Evolutionary conservation across 35 echinoderm and acorn worm genomes (phyloP), one percentile per base, ranked within the genome.

Genomic region (Hemicentrotus pulcherrimus): DNA sequence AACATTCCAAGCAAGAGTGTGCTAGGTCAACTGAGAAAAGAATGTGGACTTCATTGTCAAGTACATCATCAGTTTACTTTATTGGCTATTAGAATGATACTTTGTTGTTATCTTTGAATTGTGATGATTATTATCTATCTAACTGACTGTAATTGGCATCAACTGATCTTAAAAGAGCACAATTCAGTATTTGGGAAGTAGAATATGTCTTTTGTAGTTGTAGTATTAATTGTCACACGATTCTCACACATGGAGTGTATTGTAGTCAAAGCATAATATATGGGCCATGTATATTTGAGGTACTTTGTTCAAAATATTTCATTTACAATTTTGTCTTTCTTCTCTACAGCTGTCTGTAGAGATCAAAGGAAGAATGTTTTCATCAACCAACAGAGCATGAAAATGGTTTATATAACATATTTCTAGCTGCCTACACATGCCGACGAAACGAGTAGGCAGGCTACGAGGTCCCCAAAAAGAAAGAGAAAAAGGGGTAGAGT

Each of bases 361-460:
- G 65, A 78, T 78, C 65, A 78, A 78, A 78, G 65, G 9, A 78
- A 78, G 65, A 78, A 78, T 78, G 65, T 78, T 78, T 78, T 78
- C 65, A 78, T 78, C 65, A 78, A 78, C 28, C 19, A 78, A 5
- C 28, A 78, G 65, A 28, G 65, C 65, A 8, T 78, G 65, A 78
- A n/a, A 28, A 78, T 28, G 19, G 65, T 28, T 28, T 78, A 78
- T 18, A 78, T 78, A 78, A 78, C 65, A 78, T 78, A 78, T n/a
- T 78, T 78, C 65, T 28, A 24, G 5, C 65, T 78, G 65, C 65
- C 65, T n/a, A 78, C 65, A 78, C 65, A 78, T n/a, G 19, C 65
- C 65, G 5, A 28, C n/a, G 16, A 59, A 78, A 78, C 7, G 7
- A 78, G 65, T 78, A 78, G 65, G 65, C 0, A 78, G 28, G 65